These are phyloP conservation scores for Eulemur albifrons DNA, from an alignment of 2,797 vertebrate species.

Conservation along the genomic window DNA sequence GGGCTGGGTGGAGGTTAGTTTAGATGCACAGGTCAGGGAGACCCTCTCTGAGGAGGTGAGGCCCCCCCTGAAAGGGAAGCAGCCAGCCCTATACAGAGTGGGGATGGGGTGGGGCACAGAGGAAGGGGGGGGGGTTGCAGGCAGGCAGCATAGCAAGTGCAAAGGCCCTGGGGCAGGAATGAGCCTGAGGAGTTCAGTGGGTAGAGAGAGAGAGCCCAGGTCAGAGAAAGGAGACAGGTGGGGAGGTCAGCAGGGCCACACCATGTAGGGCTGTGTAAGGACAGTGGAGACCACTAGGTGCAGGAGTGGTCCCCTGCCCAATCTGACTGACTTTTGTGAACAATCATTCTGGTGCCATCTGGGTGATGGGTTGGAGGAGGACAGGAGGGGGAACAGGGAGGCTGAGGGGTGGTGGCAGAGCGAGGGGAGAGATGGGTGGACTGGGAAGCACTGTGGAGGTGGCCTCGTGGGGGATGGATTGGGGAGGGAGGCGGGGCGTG, in stretches of 20 bases:
- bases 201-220: background rate
- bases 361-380: background rate
- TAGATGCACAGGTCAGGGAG: background rate
- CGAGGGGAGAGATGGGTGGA: no score
- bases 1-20: background rate
- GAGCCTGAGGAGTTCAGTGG: background rate
- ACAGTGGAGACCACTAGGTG: fast-evolving
- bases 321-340: background rate
- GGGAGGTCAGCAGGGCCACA: background rate
- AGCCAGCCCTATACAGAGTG: background rate
- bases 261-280: background rate
- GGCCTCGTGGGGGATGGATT: background rate
- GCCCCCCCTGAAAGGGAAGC: background rate
- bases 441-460: background rate
- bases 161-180: background rate
- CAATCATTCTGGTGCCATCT: background rate
- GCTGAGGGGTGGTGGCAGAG: background rate
- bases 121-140: background rate
- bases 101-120: background rate
- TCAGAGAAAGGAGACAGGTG: background rate
- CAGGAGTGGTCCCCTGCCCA: background rate
- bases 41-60: background rate
- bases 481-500: background rate
- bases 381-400: background rate
- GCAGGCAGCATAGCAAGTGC: background rate